Percentiles rank a stretch among this genome's conserved stretches.
Evolutionary conservation across 2,797 vertebrate genomes (phyloP).

Genomic region (Halcyon leucocephala): DNA sequence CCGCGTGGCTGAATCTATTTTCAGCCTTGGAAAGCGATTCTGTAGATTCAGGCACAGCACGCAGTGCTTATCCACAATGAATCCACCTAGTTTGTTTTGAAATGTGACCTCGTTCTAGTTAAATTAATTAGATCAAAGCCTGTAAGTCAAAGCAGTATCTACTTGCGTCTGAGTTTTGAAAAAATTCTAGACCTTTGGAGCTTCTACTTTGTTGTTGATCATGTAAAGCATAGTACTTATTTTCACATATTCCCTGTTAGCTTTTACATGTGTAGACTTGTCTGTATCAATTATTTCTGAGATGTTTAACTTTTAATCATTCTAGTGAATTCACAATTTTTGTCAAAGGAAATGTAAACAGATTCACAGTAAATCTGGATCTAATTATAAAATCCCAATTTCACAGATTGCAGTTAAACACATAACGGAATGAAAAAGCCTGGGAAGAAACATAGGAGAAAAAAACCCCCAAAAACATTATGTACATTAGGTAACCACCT

Average conservation of each 20-base stretch:
- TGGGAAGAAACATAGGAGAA: background rate
- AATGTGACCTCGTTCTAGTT: background rate
- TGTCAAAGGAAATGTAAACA: background rate
- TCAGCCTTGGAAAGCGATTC: background rate
- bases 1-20: background rate
- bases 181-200: background rate
- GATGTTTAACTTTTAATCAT: background rate
- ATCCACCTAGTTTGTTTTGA: background rate
- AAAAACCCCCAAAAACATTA: background rate
- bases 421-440: background rate
- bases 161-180: background rate
- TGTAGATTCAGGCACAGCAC: background rate
- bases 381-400: background rate
- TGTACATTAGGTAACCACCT: background rate
- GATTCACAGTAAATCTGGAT: background rate
- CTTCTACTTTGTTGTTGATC: background rate
- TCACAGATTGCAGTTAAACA: background rate
- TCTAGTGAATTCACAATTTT: background rate
- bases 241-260: background rate
- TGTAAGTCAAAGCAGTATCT: background rate
- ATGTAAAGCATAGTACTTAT: background rate
- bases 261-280: background rate
- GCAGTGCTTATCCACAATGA: background rate
- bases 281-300: background rate
- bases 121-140: background rate